These are phyloP conservation scores for Chamaea fasciata DNA, from an alignment of 2,113 vertebrate species.

Conservation along the genomic window DNA sequence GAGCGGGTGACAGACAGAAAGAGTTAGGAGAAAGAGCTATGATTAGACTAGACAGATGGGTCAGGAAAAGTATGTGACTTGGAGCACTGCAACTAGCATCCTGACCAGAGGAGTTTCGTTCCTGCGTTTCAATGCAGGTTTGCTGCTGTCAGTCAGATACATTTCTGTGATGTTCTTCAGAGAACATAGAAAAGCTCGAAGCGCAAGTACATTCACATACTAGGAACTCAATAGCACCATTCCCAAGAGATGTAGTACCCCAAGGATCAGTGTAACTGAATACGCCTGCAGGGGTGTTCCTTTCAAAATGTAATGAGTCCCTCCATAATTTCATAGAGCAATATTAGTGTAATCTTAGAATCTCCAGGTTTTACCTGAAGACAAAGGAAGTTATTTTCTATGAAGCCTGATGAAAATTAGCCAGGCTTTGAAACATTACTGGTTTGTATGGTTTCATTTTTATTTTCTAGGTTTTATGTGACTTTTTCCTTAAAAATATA, in stretches of 20 bases:
- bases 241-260: background rate
- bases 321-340: background rate
- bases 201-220: background rate
- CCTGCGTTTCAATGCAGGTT: background rate
- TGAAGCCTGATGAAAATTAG: background rate
- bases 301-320: background rate
- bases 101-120: background rate
- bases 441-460: background rate
- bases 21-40: background rate
- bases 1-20: background rate
- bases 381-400: background rate
- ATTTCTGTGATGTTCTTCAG: background rate
- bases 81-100: background rate
- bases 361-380: background rate
- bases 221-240: background rate
- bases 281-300: background rate
- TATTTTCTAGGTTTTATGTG: background rate
- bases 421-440: background rate
- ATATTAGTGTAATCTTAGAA: background rate
- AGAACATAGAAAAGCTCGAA: background rate
- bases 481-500: background rate
- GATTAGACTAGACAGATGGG: background rate
- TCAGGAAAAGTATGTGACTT: background rate
- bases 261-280: background rate
- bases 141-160: background rate